Conservation (phyloP, 2,888 invertebrate species). For the Epinotia ramella region DNA sequence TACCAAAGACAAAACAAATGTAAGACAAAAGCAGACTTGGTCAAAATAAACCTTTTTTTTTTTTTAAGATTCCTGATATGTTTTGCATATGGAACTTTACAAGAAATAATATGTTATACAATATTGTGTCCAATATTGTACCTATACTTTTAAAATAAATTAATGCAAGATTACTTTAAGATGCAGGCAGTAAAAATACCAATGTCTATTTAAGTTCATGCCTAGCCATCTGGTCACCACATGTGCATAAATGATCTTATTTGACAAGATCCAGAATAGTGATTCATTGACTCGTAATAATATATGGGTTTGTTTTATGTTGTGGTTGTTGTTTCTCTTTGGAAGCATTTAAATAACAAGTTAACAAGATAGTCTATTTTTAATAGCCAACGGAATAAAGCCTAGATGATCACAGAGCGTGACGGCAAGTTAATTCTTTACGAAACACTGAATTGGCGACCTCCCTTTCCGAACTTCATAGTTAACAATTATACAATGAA, state of each 20-base stretch:
- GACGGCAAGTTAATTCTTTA: constrained; percentile 58
- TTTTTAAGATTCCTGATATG: no score
- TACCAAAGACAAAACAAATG: no score
- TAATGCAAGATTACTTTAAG: not conserved
- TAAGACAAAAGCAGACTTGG: no score
- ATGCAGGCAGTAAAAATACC: constrained; percentile 10
- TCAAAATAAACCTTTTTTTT: no score
- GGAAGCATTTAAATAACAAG: constrained; percentile 21
- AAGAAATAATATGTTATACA: not conserved
- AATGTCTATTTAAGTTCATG: constrained; percentile 7
- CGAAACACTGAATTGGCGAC: constrained; percentile 65
- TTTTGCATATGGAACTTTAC: not conserved
- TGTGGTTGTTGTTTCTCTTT: constrained; percentile 4
- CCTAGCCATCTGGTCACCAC: constrained; percentile 5
- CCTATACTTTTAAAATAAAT: not conserved
- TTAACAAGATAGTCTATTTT: constrained; percentile 26
- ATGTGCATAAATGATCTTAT: constrained; percentile 12
- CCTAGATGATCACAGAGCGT: constrained; percentile 61
- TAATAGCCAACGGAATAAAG: constrained; percentile 53
- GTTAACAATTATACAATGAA: constrained; percentile 41
- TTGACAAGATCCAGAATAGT: not conserved
- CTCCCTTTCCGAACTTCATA: constrained; percentile 54
- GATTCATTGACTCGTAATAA: constrained; percentile 19
- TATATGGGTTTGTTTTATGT: no score
- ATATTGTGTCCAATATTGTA: not conserved